Percentiles rank a stretch among this genome's conserved stretches.
Evolutionary conservation across 2,113 vertebrate genomes (phyloP).

Genomic region (Seriola dumerili): DNA sequence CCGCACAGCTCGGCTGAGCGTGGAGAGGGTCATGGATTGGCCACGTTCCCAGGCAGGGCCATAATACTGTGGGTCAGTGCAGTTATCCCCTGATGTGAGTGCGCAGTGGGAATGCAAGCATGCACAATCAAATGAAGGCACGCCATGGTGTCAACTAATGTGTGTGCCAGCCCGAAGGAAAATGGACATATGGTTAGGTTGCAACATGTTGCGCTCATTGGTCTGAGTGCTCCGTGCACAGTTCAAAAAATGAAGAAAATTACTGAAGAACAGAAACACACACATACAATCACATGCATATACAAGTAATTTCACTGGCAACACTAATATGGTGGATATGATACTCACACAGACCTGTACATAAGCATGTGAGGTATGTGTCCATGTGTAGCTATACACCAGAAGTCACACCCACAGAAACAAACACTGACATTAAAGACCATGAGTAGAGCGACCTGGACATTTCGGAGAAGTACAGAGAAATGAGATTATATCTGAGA

Average conservation of each 20-base stretch:
- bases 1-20: not conserved
- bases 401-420: not conserved
- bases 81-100: conserved; percentile 29
- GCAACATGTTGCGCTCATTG: conserved; percentile 2
- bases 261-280: not conserved
- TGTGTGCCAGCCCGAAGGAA: conserved; percentile 14
- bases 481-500: conserved; percentile 16
- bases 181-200: conserved; percentile 27
- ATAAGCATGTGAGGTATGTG: too few relatives aligned
- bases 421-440: not conserved
- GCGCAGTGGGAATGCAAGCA: conserved; percentile 17
- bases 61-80: conserved; percentile 27
- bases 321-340: not conserved
- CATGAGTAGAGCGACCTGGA: not conserved
- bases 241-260: not conserved
- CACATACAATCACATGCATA: not conserved
- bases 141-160: conserved; percentile 1
- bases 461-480: not conserved
- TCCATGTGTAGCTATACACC: too few relatives aligned
- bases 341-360: not conserved
- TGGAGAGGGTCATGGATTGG: conserved; percentile 17
- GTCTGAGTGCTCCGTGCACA: not conserved
- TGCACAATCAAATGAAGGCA: conserved; percentile 25
- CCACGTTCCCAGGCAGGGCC: conserved; percentile 12
- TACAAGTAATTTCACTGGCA: not conserved